Percentiles rank a stretch among this genome's conserved stretches.
Evolutionary conservation across 1,140 invertebrate species (phyloP).

Genomic region (Carposina sasakii): DNA sequence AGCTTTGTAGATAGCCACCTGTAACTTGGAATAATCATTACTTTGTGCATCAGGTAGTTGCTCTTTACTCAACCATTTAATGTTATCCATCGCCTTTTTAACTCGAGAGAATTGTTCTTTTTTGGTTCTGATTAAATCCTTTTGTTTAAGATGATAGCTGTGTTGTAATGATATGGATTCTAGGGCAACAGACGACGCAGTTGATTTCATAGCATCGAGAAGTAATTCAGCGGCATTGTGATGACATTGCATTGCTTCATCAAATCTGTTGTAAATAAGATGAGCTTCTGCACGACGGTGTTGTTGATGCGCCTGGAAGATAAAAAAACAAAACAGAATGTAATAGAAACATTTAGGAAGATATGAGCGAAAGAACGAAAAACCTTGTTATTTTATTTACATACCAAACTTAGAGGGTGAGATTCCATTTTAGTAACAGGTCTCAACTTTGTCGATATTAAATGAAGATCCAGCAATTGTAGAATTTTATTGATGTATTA

Average conservation of each 20-base stretch:
- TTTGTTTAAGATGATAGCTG: constrained; percentile 77
- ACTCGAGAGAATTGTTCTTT: constrained; percentile 75
- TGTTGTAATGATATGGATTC: constrained; percentile 77
- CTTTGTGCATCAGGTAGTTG: constrained; percentile 36
- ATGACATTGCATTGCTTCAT: constrained; percentile 78
- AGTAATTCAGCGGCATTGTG: constrained; percentile 74
- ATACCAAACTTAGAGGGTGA: constrained; percentile 62
- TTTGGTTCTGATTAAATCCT: constrained; percentile 69
- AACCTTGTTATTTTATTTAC: constrained; percentile 14
- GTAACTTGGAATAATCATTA: constrained; percentile 64
- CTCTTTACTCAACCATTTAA: constrained; percentile 62
- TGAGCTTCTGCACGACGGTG: constrained; percentile 76
- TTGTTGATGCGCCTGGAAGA: constrained; percentile 76
- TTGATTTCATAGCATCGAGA: constrained; percentile 72
- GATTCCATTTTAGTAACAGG: constrained; percentile 43
- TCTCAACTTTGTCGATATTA: too few species aligned
- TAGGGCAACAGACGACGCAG: constrained; percentile 64
- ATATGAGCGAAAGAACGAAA: too few species aligned
- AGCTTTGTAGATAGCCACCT: constrained; percentile 73
- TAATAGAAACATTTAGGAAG: too few species aligned
- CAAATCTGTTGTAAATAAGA: constrained; percentile 73
- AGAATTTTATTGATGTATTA: too few species aligned
- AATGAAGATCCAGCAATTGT: too few species aligned
- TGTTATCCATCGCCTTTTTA: constrained; percentile 73
- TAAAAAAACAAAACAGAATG: not conserved